Evolutionary conservation across 2,888 invertebrate genomes (phyloP), one percentile per base, ranked within the genome.

Genomic region (Zaprionus lineosus): DNA sequence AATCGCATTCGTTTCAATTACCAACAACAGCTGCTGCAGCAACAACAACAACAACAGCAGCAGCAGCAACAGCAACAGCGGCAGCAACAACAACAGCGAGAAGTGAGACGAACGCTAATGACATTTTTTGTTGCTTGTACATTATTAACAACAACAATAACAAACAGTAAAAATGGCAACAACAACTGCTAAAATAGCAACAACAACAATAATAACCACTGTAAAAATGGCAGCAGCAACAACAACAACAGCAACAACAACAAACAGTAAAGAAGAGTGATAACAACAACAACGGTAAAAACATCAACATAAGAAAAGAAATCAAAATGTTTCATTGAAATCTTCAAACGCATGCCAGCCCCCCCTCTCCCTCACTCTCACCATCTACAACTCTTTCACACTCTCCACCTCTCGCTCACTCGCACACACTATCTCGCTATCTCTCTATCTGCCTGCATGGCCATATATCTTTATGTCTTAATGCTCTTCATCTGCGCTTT

Each of bases 1-100:
- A 85, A 87, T 83, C 81, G 82, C 74, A 86, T 84, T 79, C 84
- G 85, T 78, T 86, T 86, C 84, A 87, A 86, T 86, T 86, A 81
- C 83, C 69, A 66, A 51, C 74, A 61, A 18, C 41, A n/a, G 2
- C 11, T 12, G 8, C 41, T 16, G 55, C 46, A 52, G 52, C 55
- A 56, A 48, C 43, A 47, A 37, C 28, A 28, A 6, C 36, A 26
- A 28, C 12, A 50, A 36, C 46, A 48, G 16, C 12, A 19, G 39
- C 34, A 53, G 19, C 16, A 50, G 11, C 41, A 21, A 59, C 46
- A 56, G 51, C 55, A 56, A 48, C 47, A 51, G 28, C 28, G 18
- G 2, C 36, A 26, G 28, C 12, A 50, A 36, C 46, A 48, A 26
- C 19, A 31, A 44, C 34, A 53, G 19, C 18, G 40, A n/a, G n/a